phyloP scores from a whole-genome alignment of 2,797 vertebrate genomes.

The Pachyuromys duprasi region DNA sequence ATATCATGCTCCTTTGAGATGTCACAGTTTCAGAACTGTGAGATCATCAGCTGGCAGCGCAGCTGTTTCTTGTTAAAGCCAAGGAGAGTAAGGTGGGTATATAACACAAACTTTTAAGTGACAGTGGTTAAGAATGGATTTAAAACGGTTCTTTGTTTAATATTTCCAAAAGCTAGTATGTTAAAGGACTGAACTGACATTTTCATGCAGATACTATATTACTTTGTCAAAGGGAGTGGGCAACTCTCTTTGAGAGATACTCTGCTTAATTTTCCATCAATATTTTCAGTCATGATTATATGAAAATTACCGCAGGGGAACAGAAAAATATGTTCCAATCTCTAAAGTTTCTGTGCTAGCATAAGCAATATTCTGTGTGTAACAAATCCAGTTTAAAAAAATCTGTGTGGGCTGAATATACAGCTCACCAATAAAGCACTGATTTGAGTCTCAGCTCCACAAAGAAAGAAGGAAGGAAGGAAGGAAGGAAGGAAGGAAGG shows the following conservation, averaged over 20 bases:
- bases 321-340: neutral
- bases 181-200: neutral
- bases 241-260: neutral
- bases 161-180: neutral
- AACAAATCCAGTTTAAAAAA: neutral
- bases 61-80: neutral
- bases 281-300: no score
- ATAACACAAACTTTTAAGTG: neutral
- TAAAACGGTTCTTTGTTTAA: neutral
- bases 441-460: neutral
- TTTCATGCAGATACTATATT: neutral
- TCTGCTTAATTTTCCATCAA: neutral
- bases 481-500: no score
- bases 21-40: neutral
- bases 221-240: neutral
- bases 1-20: neutral
- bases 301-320: neutral
- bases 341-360: neutral
- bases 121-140: neutral
- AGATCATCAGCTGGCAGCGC: neutral
- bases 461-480: no score
- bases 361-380: neutral
- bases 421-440: neutral
- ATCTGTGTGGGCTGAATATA: neutral
- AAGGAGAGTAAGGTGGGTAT: neutral